Conservation (phyloP, 2,113 vertebrate genomes). For the Catharus minimus region DNA sequence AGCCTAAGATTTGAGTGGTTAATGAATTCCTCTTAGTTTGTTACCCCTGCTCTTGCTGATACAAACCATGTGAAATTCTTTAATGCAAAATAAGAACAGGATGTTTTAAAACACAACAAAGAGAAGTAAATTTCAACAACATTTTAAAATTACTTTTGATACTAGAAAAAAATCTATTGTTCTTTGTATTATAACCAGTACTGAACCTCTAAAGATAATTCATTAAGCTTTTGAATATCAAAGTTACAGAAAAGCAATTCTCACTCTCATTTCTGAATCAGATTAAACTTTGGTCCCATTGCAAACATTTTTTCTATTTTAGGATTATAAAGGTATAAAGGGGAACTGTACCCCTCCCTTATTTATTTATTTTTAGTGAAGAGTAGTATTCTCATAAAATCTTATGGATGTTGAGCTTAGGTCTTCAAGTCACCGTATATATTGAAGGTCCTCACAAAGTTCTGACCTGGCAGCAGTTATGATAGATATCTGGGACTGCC, state of each 20-base stretch:
- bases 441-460: background rate
- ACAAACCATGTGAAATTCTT: background rate
- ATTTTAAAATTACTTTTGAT: background rate
- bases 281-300: background rate
- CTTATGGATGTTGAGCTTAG: background rate
- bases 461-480: background rate
- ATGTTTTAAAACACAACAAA: background rate
- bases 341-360: accelerated
- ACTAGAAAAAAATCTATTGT: background rate
- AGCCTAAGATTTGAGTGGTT: background rate
- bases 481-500: background rate
- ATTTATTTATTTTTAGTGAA: background rate
- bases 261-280: background rate
- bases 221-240: background rate
- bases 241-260: background rate
- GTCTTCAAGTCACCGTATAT: background rate
- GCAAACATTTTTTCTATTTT: background rate
- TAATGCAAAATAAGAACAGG: background rate
- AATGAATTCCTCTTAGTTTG: background rate
- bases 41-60: background rate
- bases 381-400: background rate
- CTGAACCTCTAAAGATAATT: background rate
- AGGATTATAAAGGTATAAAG: background rate
- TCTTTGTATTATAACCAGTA: background rate
- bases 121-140: background rate